phyloP scores from a whole-genome alignment of 1,140 invertebrate species.

The Lepidurus apus region DNA sequence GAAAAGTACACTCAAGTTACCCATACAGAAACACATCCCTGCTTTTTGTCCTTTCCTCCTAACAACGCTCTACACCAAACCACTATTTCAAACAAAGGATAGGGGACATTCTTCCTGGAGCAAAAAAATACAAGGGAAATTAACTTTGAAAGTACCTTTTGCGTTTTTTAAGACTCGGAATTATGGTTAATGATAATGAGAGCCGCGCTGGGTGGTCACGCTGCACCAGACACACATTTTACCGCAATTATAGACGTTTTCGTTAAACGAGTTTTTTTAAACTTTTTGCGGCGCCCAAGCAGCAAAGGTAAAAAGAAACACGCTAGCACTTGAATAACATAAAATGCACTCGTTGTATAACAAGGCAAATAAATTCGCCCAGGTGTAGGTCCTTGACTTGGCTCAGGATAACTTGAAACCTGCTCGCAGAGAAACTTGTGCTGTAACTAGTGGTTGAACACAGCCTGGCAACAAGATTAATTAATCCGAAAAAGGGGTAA shows the following conservation, averaged over 20 bases:
- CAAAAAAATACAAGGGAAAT: neutral
- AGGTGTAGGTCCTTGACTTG: too few species aligned
- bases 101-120: neutral
- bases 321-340: too few species aligned
- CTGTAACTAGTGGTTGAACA: neutral
- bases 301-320: too few species aligned
- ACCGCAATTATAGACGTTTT: neutral
- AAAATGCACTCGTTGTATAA: neutral
- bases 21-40: conserved; percentile 7
- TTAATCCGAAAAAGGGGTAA: neutral
- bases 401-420: too few species aligned
- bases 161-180: neutral
- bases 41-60: neutral
- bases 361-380: neutral
- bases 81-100: neutral
- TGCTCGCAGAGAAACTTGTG: too few species aligned
- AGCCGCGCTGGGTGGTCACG: neutral
- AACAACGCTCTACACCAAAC: neutral
- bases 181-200: conserved; percentile 2
- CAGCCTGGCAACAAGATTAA: neutral
- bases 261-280: neutral
- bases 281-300: neutral
- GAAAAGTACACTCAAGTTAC: conserved; percentile 22
- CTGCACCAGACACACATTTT: neutral
- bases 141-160: neutral